phyloP scores from a whole-genome alignment of 2,888 invertebrate genomes.

The Idaea biselata region DNA sequence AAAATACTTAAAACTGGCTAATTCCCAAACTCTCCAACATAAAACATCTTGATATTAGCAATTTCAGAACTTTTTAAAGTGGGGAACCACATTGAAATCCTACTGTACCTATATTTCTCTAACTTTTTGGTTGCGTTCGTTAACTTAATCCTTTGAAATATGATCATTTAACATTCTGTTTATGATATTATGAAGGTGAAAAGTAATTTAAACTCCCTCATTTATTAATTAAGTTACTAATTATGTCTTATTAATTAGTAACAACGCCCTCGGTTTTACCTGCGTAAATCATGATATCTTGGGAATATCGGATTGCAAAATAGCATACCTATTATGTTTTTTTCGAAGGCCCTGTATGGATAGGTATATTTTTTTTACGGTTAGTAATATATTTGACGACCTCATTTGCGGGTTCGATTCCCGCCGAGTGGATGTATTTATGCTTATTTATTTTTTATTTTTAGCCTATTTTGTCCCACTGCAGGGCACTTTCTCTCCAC shows the following conservation, averaged over 20 bases:
- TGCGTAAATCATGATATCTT: too few relatives aligned
- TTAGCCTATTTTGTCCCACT: too few relatives aligned
- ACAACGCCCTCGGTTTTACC: too few relatives aligned
- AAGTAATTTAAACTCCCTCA: neutral
- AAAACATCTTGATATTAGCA: conserved; percentile 2
- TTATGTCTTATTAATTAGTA: neutral
- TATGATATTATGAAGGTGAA: neutral
- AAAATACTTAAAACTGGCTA: neutral
- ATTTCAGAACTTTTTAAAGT: neutral
- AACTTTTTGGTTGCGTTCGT: neutral
- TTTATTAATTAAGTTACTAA: neutral
- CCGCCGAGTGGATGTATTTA: too few relatives aligned
- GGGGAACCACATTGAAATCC: neutral
- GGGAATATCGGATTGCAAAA: too few relatives aligned
- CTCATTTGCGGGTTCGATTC: too few relatives aligned
- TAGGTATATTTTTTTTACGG: too few relatives aligned
- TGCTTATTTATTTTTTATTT: too few relatives aligned
- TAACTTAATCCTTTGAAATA: neutral
- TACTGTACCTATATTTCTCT: neutral
- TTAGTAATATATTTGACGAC: too few relatives aligned
- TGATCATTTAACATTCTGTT: neutral
- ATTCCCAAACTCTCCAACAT: neutral
- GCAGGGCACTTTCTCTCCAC: too few relatives aligned
- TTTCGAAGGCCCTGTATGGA: too few relatives aligned
- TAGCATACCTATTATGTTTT: too few relatives aligned